Conservation (phyloP, 35 echinoderm and acorn worm genomes). For the Nesometra sesokonis region DNA sequence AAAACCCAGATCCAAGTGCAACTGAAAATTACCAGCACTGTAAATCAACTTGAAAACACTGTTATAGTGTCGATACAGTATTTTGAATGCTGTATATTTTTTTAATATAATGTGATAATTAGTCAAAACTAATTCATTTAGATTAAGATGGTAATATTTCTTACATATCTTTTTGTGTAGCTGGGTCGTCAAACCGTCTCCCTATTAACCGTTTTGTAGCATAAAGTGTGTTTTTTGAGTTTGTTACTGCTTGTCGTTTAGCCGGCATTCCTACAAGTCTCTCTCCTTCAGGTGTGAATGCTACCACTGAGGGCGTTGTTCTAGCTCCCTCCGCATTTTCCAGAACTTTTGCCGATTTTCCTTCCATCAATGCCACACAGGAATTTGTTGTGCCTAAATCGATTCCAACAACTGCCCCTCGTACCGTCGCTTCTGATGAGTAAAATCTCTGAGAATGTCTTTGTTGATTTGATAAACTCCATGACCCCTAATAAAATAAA, state of each 20-base stretch:
- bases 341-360: slow-evolving; percentile 73
- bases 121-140: too few species aligned
- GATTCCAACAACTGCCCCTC: slow-evolving; percentile 72
- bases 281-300: slow-evolving; percentile 80
- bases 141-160: too few species aligned
- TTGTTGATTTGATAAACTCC: slow-evolving; percentile 40
- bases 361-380: slow-evolving; percentile 97
- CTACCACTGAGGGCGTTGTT: slow-evolving; percentile 94
- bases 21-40: too few species aligned
- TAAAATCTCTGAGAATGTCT: slow-evolving; percentile 20
- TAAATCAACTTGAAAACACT: too few species aligned
- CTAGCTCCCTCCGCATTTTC: slow-evolving; percentile 94
- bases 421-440: slow-evolving; percentile 52
- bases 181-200: slow-evolving; percentile 67
- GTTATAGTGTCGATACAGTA: too few species aligned
- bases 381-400: slow-evolving; percentile 99
- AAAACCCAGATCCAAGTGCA: too few species aligned
- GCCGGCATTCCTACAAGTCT: slow-evolving; percentile 82
- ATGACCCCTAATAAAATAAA: slow-evolving; percentile 42
- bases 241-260: slow-evolving; percentile 94
- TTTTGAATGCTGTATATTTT: too few species aligned
- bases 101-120: too few species aligned
- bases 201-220: slow-evolving; percentile 89
- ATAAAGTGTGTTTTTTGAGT: slow-evolving; percentile 80
- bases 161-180: slow-evolving; percentile 94